phyloP scores from a whole-genome alignment of 2,113 vertebrate genomes.

The Syngnathus typhle region DNA sequence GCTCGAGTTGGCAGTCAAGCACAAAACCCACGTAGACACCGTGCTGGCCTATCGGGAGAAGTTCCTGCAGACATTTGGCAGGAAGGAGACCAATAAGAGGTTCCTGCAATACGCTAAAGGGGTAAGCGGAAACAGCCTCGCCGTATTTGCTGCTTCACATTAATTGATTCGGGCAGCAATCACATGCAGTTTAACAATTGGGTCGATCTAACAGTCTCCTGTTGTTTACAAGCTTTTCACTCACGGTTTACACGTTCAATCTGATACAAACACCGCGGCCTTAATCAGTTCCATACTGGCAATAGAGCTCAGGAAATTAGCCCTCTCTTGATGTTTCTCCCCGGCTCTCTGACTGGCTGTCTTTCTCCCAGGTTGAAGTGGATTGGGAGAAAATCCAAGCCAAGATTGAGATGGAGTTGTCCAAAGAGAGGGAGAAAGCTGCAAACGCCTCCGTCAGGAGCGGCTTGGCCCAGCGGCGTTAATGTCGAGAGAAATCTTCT shows the following conservation, averaged over 20 bases:
- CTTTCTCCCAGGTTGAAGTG: slow-evolving; percentile 81
- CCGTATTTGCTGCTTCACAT: background rate
- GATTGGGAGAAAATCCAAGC: slow-evolving; percentile 95
- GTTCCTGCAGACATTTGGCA: slow-evolving; percentile 84
- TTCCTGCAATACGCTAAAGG: slow-evolving; percentile 90
- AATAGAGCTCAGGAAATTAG: background rate
- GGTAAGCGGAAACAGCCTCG: slow-evolving; percentile 65
- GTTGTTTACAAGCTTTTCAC: slow-evolving; percentile 6
- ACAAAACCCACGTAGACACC: slow-evolving; percentile 96
- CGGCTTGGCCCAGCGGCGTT: slow-evolving; percentile 56
- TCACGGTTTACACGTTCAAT: background rate
- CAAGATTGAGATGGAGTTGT: slow-evolving; percentile 91
- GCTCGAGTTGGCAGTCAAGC: slow-evolving; percentile 93
- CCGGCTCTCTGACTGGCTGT: slow-evolving; percentile 1
- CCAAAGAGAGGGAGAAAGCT: slow-evolving; percentile 80
- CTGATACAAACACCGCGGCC: background rate
- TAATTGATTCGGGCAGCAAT: slow-evolving; percentile 11
- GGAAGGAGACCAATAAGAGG: slow-evolving; percentile 87
- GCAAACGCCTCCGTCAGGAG: slow-evolving; percentile 63
- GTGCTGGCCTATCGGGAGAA: slow-evolving; percentile 88
- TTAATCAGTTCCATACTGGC: slow-evolving; percentile 11
- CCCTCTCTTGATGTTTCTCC: slow-evolving; percentile 17
- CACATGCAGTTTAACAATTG: slow-evolving; percentile 5
- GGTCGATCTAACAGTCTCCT: slow-evolving; percentile 13
- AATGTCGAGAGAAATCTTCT: slow-evolving; percentile 15